Conservation (phyloP, 2,888 invertebrate genomes). For the Polymixis flavicincta region DNA sequence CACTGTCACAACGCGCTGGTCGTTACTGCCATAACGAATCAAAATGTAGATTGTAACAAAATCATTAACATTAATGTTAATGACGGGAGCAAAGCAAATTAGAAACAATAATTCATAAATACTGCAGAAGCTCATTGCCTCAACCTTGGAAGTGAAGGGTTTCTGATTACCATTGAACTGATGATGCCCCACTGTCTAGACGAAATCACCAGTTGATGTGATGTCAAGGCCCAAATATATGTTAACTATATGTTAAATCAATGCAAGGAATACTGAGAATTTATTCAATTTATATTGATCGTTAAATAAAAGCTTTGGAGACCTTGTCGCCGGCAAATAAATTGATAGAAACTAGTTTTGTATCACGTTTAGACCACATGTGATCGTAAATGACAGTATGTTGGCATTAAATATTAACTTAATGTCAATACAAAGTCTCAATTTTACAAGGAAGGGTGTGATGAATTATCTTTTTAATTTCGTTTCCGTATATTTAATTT, state of each 20-base stretch:
- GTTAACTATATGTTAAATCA: constrained; percentile 57
- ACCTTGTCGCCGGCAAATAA: constrained; percentile 55
- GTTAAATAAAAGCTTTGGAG: constrained; percentile 56
- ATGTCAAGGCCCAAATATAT: constrained; percentile 61
- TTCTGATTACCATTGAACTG: neutral
- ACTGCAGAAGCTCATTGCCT: constrained; percentile 52
- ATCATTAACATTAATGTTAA: constrained; percentile 15
- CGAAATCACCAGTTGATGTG: constrained; percentile 31
- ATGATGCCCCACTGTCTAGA: constrained; percentile 40
- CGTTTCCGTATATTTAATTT: constrained; percentile 15
- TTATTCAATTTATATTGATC: constrained; percentile 54
- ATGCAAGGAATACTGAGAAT: constrained; percentile 53
- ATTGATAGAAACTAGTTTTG: constrained; percentile 47
- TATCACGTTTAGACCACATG: constrained; percentile 55
- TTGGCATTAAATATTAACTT: constrained; percentile 4
- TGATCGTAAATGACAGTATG: constrained; percentile 18
- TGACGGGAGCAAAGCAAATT: constrained; percentile 1
- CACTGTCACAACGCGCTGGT: neutral
- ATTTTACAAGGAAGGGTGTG: constrained; percentile 27
- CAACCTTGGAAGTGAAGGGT: constrained; percentile 53
- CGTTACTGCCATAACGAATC: neutral
- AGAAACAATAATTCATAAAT: constrained; percentile 10
- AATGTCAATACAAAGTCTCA: constrained; percentile 21
- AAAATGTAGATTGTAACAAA: constrained; percentile 3
- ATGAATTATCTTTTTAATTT: constrained; percentile 11